Evolutionary conservation across 2,888 invertebrate species (phyloP), one percentile per base, ranked within the genome.

Genomic region (Troides aeacus): DNA sequence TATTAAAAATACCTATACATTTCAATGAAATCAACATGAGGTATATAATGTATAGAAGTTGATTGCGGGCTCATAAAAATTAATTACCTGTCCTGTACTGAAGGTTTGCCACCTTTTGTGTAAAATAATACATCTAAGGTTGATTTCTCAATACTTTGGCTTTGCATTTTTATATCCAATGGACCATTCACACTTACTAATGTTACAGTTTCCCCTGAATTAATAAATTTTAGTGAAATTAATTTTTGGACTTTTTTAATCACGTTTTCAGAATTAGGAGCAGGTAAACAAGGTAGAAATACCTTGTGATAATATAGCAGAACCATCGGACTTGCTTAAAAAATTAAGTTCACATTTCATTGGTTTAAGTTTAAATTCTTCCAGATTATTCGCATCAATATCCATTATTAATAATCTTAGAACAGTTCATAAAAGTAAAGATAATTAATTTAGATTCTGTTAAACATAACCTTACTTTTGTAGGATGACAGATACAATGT

Each of bases 161-260:
- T 97, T 74, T 95, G 95, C 74, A 94, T 88, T 85, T 95, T 96
- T 1, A 95, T 95, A 85, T 98, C 98, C 17, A 96, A 89, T 0
- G 98, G 98, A 0, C 98, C 98, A 86, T 97, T 96, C 53, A 97
- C 94, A 73, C 96, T 96, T 2, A 95, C 96, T 58, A 97, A 82
- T 1, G 96, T 94, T 63, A 96, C 94, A 21, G 97, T 97, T 72
- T 96, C 94, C 17, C 97, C 97, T 97, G 81, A 61, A 93, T 92
- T 66, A 57, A 62, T 24, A 23, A 62, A 39, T n/a, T 12, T 39
- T 62, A 10, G 10, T 39, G 10, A 39, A 6, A 39, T 39, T 10
- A 39, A 39, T 39, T 7, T 39, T 39, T 39, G 8, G 39, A 10
- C 7, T 10, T 39, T 7, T 10, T 39, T 39, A 10, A 30, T 30